Evolutionary conservation across 2,797 vertebrate genomes (phyloP), one percentile per base, ranked within the genome.

Genomic region (Acanthurus leucopareius): DNA sequence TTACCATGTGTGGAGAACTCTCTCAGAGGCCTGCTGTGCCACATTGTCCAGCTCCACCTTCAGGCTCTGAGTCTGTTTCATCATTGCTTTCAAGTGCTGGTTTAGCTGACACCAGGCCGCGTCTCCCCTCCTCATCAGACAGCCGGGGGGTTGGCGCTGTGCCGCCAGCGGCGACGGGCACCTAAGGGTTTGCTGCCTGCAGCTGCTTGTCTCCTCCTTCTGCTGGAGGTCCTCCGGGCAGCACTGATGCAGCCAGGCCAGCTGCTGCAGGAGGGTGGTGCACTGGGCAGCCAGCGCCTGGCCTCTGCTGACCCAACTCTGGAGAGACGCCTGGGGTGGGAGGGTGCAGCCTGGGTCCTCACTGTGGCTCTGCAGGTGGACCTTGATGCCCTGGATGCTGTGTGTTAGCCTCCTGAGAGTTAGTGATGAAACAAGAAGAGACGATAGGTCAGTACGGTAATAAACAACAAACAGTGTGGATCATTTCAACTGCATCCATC

Each of bases 241-340:
- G 89, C 97, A 97, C 47, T 97, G 96, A 6, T 98, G 80, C 85
- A 99, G 90, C 97, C 96, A 98, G 44, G 88, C 90, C 10, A 98
- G 85, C 89, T 99, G 97, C 88, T 98, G 94, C 0, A 99, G 93
- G 58, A 96, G 83, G 25, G 95, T 83, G 72, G 91, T 32, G n/a
- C 95, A 96, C 86, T 97, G 97, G 86, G 95, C 94, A 4, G 94
- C 92, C 80, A 98, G 93, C 0, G 86, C 89, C 88, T 95, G 96
- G 44, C 96, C 94, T 66, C 86, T 91, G 72, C 87, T 92, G 0
- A 95, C 88, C 98, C 98, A 99, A 77, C 32, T 53, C 3, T 88
- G 90, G 42, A 97, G 48, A 1, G 94, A 78, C 0, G 88, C 94
- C 91, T 99, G 98, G 58, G 97, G 97, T 0, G 98, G 98, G 40